Evolutionary conservation across 2,888 invertebrate species (phyloP).

Genomic region (Cantharis rustica): DNA sequence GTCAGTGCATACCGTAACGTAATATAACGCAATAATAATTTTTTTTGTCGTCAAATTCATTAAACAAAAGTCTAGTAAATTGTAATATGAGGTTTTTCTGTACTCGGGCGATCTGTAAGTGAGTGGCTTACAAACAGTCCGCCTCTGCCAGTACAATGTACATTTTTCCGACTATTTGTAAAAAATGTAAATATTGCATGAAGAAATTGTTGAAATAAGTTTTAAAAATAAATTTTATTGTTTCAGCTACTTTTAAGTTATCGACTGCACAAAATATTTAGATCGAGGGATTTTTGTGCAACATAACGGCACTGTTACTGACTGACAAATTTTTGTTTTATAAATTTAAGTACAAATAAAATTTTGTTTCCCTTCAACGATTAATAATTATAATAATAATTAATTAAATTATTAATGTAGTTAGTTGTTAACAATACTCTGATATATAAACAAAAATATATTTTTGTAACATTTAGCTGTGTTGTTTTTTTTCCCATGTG

Average conservation of each 20-base stretch:
- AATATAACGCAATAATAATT: too few species aligned
- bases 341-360: neutral
- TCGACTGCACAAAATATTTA: neutral
- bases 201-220: neutral
- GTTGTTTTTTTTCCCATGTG: conserved; percentile 21
- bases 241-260: conserved; percentile 3
- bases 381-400: neutral
- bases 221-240: neutral
- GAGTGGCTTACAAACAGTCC: neutral
- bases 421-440: neutral
- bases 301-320: neutral
- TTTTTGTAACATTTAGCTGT: conserved; percentile 26
- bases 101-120: too few species aligned
- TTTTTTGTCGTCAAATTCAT: too few species aligned
- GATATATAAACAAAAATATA: conserved; percentile 16
- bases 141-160: neutral
- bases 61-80: too few species aligned
- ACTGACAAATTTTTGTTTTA: neutral
- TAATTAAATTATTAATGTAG: neutral
- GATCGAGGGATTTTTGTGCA: neutral
- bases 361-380: neutral
- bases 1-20: too few species aligned
- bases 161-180: neutral
- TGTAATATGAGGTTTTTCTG: too few species aligned
- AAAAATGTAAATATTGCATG: neutral